phyloP scores from a whole-genome alignment of 2,888 invertebrate genomes.

The Idaea straminata region DNA sequence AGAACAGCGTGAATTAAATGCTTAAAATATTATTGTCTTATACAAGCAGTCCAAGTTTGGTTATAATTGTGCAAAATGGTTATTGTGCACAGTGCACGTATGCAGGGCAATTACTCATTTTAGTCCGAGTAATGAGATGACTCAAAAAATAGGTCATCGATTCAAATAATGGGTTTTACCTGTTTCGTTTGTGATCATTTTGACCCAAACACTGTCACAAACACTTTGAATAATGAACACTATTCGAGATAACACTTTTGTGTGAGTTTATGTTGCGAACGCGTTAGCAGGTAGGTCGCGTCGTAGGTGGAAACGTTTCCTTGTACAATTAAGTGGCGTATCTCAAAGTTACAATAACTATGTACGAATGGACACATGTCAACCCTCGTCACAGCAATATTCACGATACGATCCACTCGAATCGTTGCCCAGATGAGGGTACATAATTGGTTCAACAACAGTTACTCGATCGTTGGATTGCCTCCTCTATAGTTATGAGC shows the following conservation, averaged over 20 bases:
- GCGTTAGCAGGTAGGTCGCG: not conserved
- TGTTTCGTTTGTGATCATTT: not conserved
- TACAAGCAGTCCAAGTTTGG: too few species aligned
- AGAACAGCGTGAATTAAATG: too few species aligned
- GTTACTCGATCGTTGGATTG: slow-evolving; percentile 13
- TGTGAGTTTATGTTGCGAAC: not conserved
- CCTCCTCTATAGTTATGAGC: not conserved
- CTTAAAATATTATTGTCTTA: too few species aligned
- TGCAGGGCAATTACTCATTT: not conserved
- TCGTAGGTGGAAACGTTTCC: slow-evolving; percentile 9
- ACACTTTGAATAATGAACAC: not conserved
- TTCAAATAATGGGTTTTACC: not conserved
- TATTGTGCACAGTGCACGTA: not conserved
- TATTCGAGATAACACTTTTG: not conserved
- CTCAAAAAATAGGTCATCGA: not conserved
- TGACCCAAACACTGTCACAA: not conserved
- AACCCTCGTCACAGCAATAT: slow-evolving; percentile 51
- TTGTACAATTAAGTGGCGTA: slow-evolving; percentile 22
- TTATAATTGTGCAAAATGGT: too few species aligned
- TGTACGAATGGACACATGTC: slow-evolving; percentile 52
- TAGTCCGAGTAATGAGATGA: not conserved
- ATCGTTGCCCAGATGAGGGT: slow-evolving; percentile 26
- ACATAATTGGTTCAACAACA: slow-evolving; percentile 25
- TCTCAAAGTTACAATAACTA: slow-evolving; percentile 43
- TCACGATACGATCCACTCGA: slow-evolving; percentile 30